These are phyloP conservation scores for Bryconaethiops microstoma DNA, from an alignment of 2,797 vertebrate genomes.

Conservation along the genomic window DNA sequence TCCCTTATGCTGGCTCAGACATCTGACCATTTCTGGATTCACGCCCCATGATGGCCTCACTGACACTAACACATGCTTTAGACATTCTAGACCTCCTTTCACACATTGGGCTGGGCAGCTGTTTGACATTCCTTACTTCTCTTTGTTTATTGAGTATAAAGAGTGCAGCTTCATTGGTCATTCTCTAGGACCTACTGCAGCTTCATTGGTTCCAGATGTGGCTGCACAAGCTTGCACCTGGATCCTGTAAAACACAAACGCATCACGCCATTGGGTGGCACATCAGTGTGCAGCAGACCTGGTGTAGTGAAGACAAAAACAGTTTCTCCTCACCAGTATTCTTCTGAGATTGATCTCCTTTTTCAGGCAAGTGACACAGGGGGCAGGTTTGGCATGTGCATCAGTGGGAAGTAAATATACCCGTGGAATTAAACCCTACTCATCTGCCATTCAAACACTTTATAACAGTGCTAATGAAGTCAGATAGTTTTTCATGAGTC, in stretches of 20 bases:
- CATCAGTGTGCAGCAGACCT: background rate
- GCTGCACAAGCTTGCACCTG: slow-evolving; percentile 10
- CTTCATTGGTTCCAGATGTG: slow-evolving; percentile 10
- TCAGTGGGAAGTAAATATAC: background rate
- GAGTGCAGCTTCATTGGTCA: background rate
- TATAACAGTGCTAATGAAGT: background rate
- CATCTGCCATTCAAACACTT: background rate
- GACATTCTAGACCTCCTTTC: background rate
- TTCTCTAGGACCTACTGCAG: background rate
- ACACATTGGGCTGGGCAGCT: background rate
- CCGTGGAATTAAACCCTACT: background rate
- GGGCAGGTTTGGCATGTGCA: background rate
- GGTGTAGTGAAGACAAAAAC: background rate
- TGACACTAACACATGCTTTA: background rate
- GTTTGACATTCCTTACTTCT: background rate
- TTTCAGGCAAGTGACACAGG: background rate
- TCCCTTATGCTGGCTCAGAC: no score
- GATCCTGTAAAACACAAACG: background rate
- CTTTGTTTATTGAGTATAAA: slow-evolving; percentile 8
- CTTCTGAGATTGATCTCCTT: background rate
- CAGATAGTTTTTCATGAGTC: background rate
- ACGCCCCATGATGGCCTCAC: background rate
- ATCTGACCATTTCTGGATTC: background rate
- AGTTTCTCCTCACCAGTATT: background rate
- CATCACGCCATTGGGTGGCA: background rate